These are phyloP conservation scores for Thalassarche chlororhynchos DNA, from an alignment of 2,113 vertebrate genomes.

Conservation along the genomic window DNA sequence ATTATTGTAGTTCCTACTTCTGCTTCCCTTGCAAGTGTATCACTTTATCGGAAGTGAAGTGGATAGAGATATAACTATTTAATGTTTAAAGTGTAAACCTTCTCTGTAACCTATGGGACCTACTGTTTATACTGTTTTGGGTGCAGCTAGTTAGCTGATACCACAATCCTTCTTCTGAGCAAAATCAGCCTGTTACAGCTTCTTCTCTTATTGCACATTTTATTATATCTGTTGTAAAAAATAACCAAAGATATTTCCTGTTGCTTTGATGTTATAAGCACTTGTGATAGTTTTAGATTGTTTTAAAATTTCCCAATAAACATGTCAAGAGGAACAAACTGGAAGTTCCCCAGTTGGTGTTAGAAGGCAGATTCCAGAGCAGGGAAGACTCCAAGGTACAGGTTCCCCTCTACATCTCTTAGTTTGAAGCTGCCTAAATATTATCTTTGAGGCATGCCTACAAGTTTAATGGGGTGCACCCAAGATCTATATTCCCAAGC, in stretches of 20 bases:
- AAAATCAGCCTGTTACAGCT: neutral
- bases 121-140: neutral
- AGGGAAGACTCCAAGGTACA: neutral
- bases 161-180: neutral
- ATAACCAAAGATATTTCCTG: neutral
- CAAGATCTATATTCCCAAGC: neutral
- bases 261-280: neutral
- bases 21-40: neutral
- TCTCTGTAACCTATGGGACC: neutral
- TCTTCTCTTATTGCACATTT: slow-evolving; percentile 44
- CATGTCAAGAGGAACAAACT: neutral
- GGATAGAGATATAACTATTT: neutral
- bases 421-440: neutral
- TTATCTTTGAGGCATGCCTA: neutral
- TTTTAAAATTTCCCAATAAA: slow-evolving; percentile 3
- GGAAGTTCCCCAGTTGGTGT: neutral
- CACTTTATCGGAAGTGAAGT: neutral
- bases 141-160: neutral
- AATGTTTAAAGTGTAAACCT: neutral
- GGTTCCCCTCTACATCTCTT: neutral
- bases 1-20: neutral
- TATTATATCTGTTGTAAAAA: neutral
- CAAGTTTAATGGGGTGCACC: neutral
- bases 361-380: slow-evolving; percentile 25
- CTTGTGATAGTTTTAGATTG: neutral